Evolutionary conservation across 2,888 invertebrate genomes (phyloP), one percentile per base, ranked within the genome.

Genomic region (Aleiodes alternator): DNA sequence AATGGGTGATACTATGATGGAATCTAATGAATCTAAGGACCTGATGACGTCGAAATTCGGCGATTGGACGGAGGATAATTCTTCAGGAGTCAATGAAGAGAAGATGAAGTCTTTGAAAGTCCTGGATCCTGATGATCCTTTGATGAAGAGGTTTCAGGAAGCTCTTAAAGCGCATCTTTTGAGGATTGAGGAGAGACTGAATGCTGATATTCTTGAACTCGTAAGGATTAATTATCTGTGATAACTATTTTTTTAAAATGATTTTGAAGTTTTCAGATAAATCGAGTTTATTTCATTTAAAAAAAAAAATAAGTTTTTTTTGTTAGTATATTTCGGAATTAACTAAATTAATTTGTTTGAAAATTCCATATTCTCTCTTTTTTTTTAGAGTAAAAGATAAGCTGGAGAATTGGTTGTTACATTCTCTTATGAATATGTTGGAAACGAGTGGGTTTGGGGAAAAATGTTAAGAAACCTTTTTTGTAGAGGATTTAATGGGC

Each of bases 81-180:
- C 14, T 43, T 61, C 16, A 7, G 16, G n/a, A 48, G 3, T 23
- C 8, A 31, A 56, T 14, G 38, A 51, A 14, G 34, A 71, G n/a
- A 38, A 50, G 50, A 38, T 16, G n/a, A 75, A 79, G 56, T 59
- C 73, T 7, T 53, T 79, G 6, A 91, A 92, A 4, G 92, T 94
- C 48, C 89, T 96, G 78, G 93, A 94, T 76, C 92, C 95, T 0
- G 92, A 94, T 72, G 95, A 96, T 88, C 95, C 94, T 0, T 90
- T 95, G 66, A 92, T 96, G 92, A 91, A 92, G 82, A 92, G 92
- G 82, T 96, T 96, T 89, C 96, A 96, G 90, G 90, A 92, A 78
- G 92, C 94, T 0, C 90, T 96, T 2, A 92, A 91, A 81, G 90
- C 91, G 53, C 95, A 95, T 87, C 90, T 96, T 0, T 84, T 92